A percentile compares a stretch with the other conserved stretches of the same genome.
These are phyloP conservation scores for Pogoniulus pusillus DNA, from an alignment of 2,797 vertebrate species.

Conservation along the genomic window DNA sequence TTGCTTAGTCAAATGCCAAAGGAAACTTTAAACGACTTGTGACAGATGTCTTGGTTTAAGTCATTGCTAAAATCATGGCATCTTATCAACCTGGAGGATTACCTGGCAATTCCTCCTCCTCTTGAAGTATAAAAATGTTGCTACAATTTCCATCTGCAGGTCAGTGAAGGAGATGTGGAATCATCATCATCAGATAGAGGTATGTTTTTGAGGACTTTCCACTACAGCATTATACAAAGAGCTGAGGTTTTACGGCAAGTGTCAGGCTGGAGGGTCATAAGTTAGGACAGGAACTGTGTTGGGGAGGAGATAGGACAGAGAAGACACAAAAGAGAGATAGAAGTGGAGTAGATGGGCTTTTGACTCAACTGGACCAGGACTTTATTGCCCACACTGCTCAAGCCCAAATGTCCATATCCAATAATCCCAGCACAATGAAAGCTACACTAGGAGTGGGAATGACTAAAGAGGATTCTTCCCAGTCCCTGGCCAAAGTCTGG, in stretches of 20 bases:
- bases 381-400: background rate
- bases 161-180: conserved; percentile 57
- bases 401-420: background rate
- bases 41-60: background rate
- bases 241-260: background rate
- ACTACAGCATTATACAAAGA: background rate
- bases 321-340: background rate
- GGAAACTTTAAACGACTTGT: background rate
- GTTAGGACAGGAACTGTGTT: background rate
- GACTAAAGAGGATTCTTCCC: background rate
- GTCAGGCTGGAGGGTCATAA: fast-evolving
- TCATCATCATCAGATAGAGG: conserved; percentile 44
- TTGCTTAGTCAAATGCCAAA: background rate
- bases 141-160: conserved; percentile 3
- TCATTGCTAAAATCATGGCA: background rate
- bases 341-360: background rate
- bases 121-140: background rate
- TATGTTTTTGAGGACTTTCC: background rate
- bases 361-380: background rate
- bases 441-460: background rate
- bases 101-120: background rate
- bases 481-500: background rate
- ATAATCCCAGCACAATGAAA: fast-evolving
- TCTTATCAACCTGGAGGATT: background rate
- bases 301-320: background rate